Conservation (phyloP, 1,140 invertebrate species). For the Heliconius eleuchia region DNA sequence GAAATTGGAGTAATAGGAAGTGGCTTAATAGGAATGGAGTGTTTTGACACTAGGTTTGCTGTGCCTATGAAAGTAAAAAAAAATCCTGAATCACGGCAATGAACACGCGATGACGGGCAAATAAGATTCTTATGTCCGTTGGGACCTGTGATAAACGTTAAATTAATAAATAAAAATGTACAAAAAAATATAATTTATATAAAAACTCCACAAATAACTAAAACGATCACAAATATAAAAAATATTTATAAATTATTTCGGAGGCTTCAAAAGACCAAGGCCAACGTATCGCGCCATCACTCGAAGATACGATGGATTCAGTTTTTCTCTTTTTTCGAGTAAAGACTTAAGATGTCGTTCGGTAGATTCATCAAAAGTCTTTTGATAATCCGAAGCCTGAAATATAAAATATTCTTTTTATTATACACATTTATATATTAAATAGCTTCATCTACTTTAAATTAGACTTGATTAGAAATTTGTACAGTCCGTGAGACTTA, state of each 20-base stretch:
- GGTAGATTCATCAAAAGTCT: slow-evolving; percentile 62
- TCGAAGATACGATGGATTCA: slow-evolving; percentile 70
- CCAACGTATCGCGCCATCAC: slow-evolving; percentile 73
- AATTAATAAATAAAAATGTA: neutral
- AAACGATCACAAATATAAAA: slow-evolving; percentile 10
- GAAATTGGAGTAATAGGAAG: too few species aligned
- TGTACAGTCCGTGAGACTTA: too few species aligned
- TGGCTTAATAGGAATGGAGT: too few species aligned
- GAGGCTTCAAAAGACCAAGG: slow-evolving; percentile 59
- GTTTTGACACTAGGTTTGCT: too few species aligned
- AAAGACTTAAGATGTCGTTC: slow-evolving; percentile 61
- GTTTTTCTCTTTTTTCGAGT: slow-evolving; percentile 63
- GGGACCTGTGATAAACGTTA: too few species aligned
- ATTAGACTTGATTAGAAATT: too few species aligned
- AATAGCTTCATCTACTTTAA: too few species aligned
- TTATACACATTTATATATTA: too few species aligned
- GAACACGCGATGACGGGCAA: too few species aligned
- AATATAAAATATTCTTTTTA: slow-evolving; percentile 12
- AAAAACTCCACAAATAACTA: neutral
- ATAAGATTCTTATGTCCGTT: too few species aligned
- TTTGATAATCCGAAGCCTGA: slow-evolving; percentile 71
- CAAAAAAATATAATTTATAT: slow-evolving; percentile 11
- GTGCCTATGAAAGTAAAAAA: too few species aligned
- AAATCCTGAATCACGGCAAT: too few species aligned
- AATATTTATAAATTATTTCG: slow-evolving; percentile 40